Base-by-base conservation (phyloP, 2,797 vertebrate species). In the Cryptoblepharus egeriae region DNA sequence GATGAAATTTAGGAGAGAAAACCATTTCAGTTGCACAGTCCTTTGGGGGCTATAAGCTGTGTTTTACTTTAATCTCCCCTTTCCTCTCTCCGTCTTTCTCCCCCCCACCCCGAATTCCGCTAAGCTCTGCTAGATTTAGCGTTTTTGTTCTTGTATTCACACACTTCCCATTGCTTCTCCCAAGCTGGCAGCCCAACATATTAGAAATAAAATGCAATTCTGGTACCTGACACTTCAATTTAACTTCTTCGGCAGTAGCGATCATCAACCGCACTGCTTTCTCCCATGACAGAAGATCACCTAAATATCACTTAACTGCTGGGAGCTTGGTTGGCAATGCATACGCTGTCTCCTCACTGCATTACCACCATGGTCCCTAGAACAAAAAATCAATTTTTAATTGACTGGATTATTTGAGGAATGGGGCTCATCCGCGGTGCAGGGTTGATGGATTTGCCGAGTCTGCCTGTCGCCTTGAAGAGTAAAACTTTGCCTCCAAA, bases 181-280 rank as follows among this genome's bases (percentile, higher is more conserved):
- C 92, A 90, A 91, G 90, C 89, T 95, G 95, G 95, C 94, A 95
- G 94, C 88, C 89, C 92, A 95, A 95, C 94, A 91, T 93, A 95
- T 94, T 94, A 96, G 95, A 96, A 95, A 96, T 95, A 96, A 97
- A 96, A 96, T 93, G 93, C 94, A 96, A 95, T 93, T 91, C 92
- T 94, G 91, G 87, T 94, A 94, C 84, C 93, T 95, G 95, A 96
- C 96, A 95, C 94, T 96, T 96, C 92, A 94, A 93, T 96, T 96
- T 96, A 95, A 92, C 92, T 96, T 91, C 93, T 91, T 94, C 91
- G 92, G 93, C 92, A 93, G 93, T 91, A 91, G 94, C 93, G 93
- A 95, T 95, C 96, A 95, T 95, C 95, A 94, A 92, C 91, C 82
- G 78, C 89, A 86, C 85, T 85, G 94, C 93, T 95, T 92, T 93